Conservation (phyloP, 2,797 vertebrate genomes). For the Crenichthys baileyi region DNA sequence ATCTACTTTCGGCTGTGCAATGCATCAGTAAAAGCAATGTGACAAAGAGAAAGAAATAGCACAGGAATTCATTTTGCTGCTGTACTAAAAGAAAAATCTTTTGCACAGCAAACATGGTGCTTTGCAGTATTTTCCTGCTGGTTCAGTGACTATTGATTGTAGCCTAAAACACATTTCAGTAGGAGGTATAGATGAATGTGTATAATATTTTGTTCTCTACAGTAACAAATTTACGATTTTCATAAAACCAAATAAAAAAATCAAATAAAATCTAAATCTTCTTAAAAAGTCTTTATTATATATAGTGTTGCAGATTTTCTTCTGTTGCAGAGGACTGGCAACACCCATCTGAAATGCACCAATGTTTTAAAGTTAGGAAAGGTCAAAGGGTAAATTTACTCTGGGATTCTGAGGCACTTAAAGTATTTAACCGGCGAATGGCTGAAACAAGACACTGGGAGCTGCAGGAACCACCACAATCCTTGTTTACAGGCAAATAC, state of each 20-base stretch:
- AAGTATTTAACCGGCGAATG: conserved; percentile 20
- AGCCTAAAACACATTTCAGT: not conserved
- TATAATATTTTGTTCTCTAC: not conserved
- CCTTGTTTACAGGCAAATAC: conserved; percentile 70
- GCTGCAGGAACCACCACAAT: conserved; percentile 15
- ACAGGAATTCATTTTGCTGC: not conserved
- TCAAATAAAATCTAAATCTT: not conserved
- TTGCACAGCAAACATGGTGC: not conserved
- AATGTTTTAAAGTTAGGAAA: conserved; percentile 16
- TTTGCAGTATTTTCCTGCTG: not conserved
- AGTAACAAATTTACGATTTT: not conserved
- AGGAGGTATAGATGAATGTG: not conserved
- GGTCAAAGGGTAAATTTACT: conserved; percentile 44
- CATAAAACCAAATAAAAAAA: not conserved
- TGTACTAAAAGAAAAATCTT: not conserved
- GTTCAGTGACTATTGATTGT: conserved; percentile 2
- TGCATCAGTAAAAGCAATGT: conserved; percentile 4
- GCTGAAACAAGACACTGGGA: conserved; percentile 50
- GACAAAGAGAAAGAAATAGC: not conserved
- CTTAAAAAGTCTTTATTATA: not conserved
- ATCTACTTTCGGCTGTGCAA: not conserved
- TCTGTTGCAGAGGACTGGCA: not conserved
- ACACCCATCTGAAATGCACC: not conserved
- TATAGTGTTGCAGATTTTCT: not conserved
- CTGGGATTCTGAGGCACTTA: conserved; percentile 20